Evolutionary conservation across 2,113 vertebrate genomes (phyloP).

Genomic region (Dipodomys ordii): DNA sequence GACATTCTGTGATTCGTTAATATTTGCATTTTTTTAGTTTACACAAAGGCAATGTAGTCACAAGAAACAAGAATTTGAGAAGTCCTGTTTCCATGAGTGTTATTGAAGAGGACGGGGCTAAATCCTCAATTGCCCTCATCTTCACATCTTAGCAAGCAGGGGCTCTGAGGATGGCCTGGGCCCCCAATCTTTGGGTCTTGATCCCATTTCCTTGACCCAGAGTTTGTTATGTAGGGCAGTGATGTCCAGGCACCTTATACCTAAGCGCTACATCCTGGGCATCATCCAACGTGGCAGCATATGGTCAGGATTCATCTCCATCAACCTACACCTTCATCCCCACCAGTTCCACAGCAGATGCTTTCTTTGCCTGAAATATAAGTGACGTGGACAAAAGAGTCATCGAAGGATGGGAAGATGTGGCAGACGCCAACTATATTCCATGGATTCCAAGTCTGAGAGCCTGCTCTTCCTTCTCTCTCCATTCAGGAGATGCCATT

Average conservation of each 20-base stretch:
- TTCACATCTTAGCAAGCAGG: not conserved
- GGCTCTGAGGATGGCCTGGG: not conserved
- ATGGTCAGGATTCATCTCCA: slow-evolving; percentile 94
- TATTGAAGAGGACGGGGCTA: not conserved
- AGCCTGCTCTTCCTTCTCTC: not conserved
- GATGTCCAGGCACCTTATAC: slow-evolving; percentile 95
- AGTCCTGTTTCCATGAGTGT: slow-evolving; percentile 90
- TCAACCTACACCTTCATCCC: slow-evolving; percentile 97
- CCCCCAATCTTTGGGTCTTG: not conserved
- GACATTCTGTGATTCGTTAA: slow-evolving; percentile 43
- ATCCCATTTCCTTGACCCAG: slow-evolving; percentile 93
- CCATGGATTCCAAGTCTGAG: not conserved
- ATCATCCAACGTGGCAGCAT: slow-evolving; percentile 93
- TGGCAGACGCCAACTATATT: slow-evolving; percentile 74
- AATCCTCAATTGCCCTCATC: not conserved
- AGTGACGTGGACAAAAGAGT: slow-evolving; percentile 95
- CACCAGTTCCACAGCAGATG: slow-evolving; percentile 95
- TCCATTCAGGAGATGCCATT: not conserved
- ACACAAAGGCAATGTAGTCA: slow-evolving; percentile 88
- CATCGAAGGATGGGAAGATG: slow-evolving; percentile 96
- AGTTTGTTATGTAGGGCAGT: slow-evolving; percentile 90
- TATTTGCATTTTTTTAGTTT: not conserved
- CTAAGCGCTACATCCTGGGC: slow-evolving; percentile 94
- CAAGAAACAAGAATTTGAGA: slow-evolving; percentile 67
- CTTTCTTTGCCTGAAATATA: slow-evolving; percentile 96